A percentile compares a stretch with the other conserved stretches of the same genome.
These are phyloP conservation scores for Adelphocoris suturalis DNA, from an alignment of 2,888 invertebrate species.

Conservation along the genomic window DNA sequence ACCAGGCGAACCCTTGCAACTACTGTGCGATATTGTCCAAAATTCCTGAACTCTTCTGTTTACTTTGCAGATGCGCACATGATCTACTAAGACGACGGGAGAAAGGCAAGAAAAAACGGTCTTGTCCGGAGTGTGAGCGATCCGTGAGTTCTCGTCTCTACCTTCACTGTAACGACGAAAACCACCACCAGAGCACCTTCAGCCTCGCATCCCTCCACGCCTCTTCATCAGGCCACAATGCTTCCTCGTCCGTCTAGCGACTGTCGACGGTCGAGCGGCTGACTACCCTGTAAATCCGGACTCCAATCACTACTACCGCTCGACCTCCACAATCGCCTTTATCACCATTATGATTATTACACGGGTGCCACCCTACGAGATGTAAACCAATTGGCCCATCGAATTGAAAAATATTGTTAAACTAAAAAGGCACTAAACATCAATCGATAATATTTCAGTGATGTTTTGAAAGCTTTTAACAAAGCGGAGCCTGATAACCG, in stretches of 20 bases:
- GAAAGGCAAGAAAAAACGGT: constrained; percentile 83
- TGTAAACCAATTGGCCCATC: no score
- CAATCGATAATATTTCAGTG: no score
- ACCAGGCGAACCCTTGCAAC: no score
- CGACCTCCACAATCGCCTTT: not conserved
- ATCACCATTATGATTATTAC: not conserved
- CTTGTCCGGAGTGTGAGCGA: constrained; percentile 86
- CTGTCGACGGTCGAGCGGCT: constrained; percentile 63
- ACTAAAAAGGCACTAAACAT: no score
- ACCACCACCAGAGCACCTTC: constrained; percentile 79
- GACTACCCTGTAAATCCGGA: constrained; percentile 51
- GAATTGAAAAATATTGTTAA: no score
- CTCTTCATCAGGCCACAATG: constrained; percentile 72
- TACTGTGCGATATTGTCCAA: no score
- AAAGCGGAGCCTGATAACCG: no score
- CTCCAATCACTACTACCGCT: not conserved
- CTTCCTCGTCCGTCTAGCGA: constrained; percentile 62
- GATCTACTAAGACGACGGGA: constrained; percentile 83
- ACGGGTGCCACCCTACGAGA: no score
- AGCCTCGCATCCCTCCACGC: constrained; percentile 78
- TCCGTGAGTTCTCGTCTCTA: constrained; percentile 84
- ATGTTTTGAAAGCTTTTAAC: no score
- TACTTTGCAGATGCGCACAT: constrained; percentile 82
- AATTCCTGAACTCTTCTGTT: no score
- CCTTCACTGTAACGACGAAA: constrained; percentile 80